Conservation (phyloP, 2,888 invertebrate genomes). For the Melieria picta region DNA sequence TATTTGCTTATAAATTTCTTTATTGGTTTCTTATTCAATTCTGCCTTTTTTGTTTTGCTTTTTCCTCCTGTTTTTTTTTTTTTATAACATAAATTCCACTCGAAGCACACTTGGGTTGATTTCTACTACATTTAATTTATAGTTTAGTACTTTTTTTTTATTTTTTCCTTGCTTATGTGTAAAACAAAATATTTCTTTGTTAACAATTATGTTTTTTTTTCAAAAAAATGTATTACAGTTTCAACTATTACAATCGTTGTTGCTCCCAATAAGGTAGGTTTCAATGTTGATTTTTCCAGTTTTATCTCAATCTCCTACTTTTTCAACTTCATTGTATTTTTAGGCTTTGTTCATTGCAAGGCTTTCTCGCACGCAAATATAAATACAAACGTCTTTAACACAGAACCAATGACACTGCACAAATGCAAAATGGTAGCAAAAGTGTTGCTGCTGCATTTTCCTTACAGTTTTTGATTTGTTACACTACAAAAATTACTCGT, state of each 20-base stretch:
- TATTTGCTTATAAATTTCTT: constrained; percentile 6
- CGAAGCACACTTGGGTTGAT: constrained; percentile 64
- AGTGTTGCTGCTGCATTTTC: too few relatives aligned
- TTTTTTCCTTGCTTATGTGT: constrained; percentile 22
- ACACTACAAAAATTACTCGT: constrained; percentile 4
- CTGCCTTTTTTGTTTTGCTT: constrained; percentile 14
- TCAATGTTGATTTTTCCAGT: constrained; percentile 34
- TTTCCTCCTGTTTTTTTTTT: constrained; percentile 26
- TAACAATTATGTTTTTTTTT: constrained; percentile 24
- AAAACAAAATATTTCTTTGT: constrained; percentile 42
- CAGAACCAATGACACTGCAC: too few relatives aligned
- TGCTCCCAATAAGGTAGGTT: constrained; percentile 51
- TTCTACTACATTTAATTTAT: constrained; percentile 37
- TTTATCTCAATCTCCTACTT: constrained; percentile 27
- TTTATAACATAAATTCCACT: constrained; percentile 45
- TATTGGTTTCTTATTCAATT: constrained; percentile 22
- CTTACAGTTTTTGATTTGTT: neutral
- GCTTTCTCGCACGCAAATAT: too few relatives aligned
- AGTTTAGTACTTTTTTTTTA: constrained; percentile 38
- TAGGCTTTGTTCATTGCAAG: too few relatives aligned
- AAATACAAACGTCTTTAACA: too few relatives aligned
- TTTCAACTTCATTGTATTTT: too few relatives aligned
- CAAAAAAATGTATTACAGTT: constrained; percentile 39
- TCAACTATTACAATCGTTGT: constrained; percentile 51
- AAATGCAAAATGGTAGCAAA: too few relatives aligned